Evolutionary conservation across 2,113 vertebrate species (phyloP).

Genomic region (Nymphicus hollandicus): DNA sequence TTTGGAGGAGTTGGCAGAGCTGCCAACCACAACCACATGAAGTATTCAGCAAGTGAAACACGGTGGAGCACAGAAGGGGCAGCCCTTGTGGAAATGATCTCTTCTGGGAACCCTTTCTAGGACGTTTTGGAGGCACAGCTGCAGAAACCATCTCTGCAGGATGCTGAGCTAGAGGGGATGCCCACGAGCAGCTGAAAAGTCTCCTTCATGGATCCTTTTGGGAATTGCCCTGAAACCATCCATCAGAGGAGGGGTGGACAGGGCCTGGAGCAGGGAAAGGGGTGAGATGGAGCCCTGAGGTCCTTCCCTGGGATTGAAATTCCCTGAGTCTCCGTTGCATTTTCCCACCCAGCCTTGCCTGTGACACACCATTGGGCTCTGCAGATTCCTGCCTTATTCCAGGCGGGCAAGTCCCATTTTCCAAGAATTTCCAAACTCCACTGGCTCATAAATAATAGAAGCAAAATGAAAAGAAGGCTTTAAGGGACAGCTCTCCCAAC

Average conservation of each 20-base stretch:
- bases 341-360: not conserved
- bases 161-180: not conserved
- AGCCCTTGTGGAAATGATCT: not conserved
- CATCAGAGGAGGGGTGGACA: accelerated
- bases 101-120: not conserved
- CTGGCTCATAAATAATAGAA: not conserved
- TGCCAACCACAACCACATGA: not conserved
- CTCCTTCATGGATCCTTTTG: not conserved
- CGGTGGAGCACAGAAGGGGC: not conserved
- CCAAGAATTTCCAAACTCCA: not conserved
- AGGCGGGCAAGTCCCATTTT: not conserved
- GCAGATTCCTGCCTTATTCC: not conserved
- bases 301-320: not conserved
- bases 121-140: not conserved
- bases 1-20: slow-evolving; percentile 26
- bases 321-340: not conserved
- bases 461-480: not conserved
- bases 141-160: not conserved
- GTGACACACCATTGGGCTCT: not conserved
- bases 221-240: not conserved
- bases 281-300: not conserved
- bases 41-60: not conserved
- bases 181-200: not conserved
- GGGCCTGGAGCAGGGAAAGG: not conserved
- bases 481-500: not conserved